Evolutionary conservation across 2,113 vertebrate genomes (phyloP).

Genomic region (Erinaceus europaeus): DNA sequence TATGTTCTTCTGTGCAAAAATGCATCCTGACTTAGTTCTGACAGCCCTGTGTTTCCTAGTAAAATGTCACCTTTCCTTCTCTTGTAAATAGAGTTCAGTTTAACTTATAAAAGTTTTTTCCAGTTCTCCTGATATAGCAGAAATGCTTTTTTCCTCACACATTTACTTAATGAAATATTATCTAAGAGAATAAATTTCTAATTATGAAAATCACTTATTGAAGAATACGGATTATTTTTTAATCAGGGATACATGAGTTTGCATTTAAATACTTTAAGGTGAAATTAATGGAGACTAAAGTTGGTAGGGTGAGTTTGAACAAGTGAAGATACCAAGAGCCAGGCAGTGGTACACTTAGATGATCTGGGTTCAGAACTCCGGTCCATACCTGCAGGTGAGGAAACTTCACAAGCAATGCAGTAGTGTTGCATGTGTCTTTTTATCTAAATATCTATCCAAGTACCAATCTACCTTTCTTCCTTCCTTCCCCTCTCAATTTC

Average conservation of each 20-base stretch:
- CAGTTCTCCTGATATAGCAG: background rate
- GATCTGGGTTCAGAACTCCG: no score
- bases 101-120: background rate
- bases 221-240: background rate
- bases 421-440: no score
- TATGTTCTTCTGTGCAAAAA: no score
- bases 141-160: constrained; percentile 7
- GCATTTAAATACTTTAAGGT: background rate
- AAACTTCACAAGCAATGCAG: no score
- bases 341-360: no score
- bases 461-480: no score
- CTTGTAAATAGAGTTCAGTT: background rate
- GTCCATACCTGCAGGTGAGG: no score
- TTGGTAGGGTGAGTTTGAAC: constrained; percentile 1
- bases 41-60: constrained; percentile 29
- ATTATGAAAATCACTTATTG: constrained; percentile 18
- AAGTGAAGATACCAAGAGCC: background rate
- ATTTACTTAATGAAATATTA: background rate
- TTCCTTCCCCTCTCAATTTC: no score
- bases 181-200: background rate
- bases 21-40: no score
- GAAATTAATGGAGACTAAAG: constrained; percentile 10
- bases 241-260: no score
- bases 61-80: constrained; percentile 4
- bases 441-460: no score